These are phyloP conservation scores for Drosophila merina DNA, from an alignment of 2,888 invertebrate genomes.

Conservation along the genomic window DNA sequence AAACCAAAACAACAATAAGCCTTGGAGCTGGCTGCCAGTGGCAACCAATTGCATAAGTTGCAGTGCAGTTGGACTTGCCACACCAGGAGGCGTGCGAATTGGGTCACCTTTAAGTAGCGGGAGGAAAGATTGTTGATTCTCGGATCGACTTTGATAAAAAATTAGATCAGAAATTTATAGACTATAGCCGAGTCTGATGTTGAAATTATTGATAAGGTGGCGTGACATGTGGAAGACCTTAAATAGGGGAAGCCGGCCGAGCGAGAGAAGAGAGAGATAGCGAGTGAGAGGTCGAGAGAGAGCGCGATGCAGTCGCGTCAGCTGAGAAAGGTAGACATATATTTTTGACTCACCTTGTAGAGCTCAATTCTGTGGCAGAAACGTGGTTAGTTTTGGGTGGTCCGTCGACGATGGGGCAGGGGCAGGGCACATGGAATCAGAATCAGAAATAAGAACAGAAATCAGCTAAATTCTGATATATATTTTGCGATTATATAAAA, in stretches of 20 bases:
- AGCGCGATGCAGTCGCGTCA: conserved; percentile 11
- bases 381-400: neutral
- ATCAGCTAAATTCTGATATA: conserved; percentile 27
- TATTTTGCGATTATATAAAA: conserved; percentile 33
- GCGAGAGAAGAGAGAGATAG: conserved; percentile 8
- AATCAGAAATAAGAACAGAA: conserved; percentile 48
- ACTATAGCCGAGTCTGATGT: conserved; percentile 1
- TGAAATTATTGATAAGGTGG: conserved; percentile 64
- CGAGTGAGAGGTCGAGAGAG: neutral
- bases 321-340: conserved; percentile 11
- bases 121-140: conserved; percentile 21
- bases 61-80: conserved; percentile 37
- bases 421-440: conserved; percentile 58
- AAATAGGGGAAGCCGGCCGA: conserved; percentile 26
- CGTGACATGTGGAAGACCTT: conserved; percentile 57
- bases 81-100: conserved; percentile 8
- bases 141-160: neutral
- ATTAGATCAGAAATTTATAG: neutral
- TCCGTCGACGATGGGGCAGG: conserved; percentile 9
- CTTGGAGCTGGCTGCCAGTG: conserved; percentile 23
- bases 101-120: conserved; percentile 20
- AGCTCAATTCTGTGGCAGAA: conserved; percentile 17
- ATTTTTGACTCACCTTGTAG: conserved; percentile 24
- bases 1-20: conserved; percentile 7
- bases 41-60: conserved; percentile 52